Conservation (phyloP, 1,140 invertebrate genomes). For the Trichonephila clavata region DNA sequence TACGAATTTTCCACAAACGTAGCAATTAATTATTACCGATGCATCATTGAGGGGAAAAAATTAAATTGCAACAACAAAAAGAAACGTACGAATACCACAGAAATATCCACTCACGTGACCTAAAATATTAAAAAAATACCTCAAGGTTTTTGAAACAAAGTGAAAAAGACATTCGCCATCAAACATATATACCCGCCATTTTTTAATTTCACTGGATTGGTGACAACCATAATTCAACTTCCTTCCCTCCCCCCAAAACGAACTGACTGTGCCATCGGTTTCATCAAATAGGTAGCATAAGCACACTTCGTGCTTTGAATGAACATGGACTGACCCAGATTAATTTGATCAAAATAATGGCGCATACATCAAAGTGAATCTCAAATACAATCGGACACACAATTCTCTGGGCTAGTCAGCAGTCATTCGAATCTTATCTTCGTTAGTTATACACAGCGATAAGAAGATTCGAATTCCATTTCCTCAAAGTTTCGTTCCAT, state of each 20-base stretch:
- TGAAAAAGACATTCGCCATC: neutral
- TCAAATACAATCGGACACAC: conserved; percentile 49
- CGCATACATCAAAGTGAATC: conserved; percentile 23
- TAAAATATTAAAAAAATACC: neutral
- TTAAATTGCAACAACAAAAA: neutral
- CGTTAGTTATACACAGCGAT: conserved; percentile 47
- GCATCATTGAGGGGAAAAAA: neutral
- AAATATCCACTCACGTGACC: neutral
- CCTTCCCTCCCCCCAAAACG: neutral
- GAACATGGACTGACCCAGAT: conserved; percentile 43
- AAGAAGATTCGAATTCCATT: conserved; percentile 31
- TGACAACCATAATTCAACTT: neutral
- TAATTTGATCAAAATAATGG: conserved; percentile 63
- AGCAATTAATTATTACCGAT: neutral
- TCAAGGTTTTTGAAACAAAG: conserved; percentile 22
- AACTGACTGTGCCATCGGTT: conserved; percentile 6
- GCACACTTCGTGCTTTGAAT: conserved; percentile 32
- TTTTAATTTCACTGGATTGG: conserved; percentile 21
- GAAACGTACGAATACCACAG: neutral
- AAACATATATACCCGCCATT: conserved; percentile 14
- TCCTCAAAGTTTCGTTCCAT: neutral
- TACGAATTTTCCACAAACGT: neutral
- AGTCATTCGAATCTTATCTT: conserved; percentile 20
- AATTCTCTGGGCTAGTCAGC: neutral
- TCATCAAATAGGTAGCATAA: conserved; percentile 21